A percentile compares a stretch with the other conserved stretches of the same genome.
Evolutionary conservation across 2,797 vertebrate species (phyloP).

Genomic region (Myripristis jacobus): DNA sequence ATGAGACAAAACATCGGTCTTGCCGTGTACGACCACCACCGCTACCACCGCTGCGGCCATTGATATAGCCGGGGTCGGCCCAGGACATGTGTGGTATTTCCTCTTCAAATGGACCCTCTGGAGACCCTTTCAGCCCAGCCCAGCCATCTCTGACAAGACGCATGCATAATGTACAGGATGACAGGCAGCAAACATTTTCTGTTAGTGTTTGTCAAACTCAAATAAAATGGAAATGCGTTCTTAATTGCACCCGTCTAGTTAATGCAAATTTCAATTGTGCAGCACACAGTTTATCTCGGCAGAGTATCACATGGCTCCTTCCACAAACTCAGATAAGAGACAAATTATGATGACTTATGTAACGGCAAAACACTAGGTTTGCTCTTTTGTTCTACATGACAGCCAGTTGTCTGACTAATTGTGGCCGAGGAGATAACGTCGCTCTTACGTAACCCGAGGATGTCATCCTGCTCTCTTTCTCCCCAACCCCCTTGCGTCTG

Average conservation of each 20-base stretch:
- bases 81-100: constrained; percentile 60
- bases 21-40: not conserved
- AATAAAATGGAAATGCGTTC: not conserved
- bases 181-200: too few relatives aligned
- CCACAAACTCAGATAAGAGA: constrained; percentile 5
- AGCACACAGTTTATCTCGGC: not conserved
- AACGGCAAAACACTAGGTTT: constrained; percentile 2
- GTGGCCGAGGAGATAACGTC: constrained; percentile 46
- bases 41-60: not conserved
- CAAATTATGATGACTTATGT: not conserved
- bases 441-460: constrained; percentile 39
- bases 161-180: not conserved
- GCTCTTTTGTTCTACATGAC: constrained; percentile 14
- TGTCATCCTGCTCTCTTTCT: constrained; percentile 32
- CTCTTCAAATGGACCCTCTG: constrained; percentile 39
- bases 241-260: too few relatives aligned
- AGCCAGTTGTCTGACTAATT: constrained; percentile 33
- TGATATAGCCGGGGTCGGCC: constrained; percentile 12
- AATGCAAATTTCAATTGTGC: too few relatives aligned
- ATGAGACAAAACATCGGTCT: not conserved
- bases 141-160: constrained; percentile 16
- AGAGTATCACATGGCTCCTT: not conserved
- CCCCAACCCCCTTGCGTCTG: not conserved
- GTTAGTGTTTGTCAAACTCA: not conserved
- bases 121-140: constrained; percentile 31